Evolutionary conservation across 2,888 invertebrate genomes (phyloP).

Genomic region (Saturnia japonica): DNA sequence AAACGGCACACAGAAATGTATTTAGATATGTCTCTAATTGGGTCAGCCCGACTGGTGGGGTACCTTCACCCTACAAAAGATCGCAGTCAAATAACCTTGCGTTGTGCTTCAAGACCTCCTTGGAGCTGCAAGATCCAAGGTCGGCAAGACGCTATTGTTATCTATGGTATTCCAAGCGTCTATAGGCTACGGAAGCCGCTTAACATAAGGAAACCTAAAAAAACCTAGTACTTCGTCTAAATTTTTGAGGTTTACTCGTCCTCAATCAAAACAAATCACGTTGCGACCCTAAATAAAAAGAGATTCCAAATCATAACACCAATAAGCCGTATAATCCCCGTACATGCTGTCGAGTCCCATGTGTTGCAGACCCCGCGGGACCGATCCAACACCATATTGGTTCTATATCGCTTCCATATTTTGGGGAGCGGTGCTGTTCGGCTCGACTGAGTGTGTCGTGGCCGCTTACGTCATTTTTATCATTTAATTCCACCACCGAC

Average conservation of each 20-base stretch:
- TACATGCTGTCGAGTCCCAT: constrained; percentile 36
- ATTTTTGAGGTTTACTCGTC: not conserved
- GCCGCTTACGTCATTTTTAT: not conserved
- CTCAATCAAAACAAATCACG: not conserved
- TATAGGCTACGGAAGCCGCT: too few species aligned
- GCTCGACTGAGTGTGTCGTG: not conserved
- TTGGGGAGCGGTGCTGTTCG: not conserved
- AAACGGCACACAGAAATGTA: too few species aligned
- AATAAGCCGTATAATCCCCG: constrained; percentile 11
- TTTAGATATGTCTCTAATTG: too few species aligned
- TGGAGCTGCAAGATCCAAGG: too few species aligned
- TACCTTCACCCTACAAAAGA: too few species aligned
- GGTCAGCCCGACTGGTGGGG: too few species aligned
- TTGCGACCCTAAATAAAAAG: constrained; percentile 6
- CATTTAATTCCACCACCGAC: not conserved
- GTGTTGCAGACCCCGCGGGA: constrained; percentile 43
- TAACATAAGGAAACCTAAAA: too few species aligned
- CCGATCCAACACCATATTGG: constrained; percentile 52
- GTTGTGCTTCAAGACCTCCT: too few species aligned
- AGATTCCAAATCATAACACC: constrained; percentile 15
- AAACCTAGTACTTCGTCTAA: too few species aligned
- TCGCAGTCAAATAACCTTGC: too few species aligned
- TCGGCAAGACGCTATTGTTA: too few species aligned
- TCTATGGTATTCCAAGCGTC: too few species aligned
- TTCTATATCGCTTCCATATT: constrained; percentile 47